Base-by-base conservation (phyloP, 2,113 vertebrate genomes). In the Podocnemis expansa region DNA sequence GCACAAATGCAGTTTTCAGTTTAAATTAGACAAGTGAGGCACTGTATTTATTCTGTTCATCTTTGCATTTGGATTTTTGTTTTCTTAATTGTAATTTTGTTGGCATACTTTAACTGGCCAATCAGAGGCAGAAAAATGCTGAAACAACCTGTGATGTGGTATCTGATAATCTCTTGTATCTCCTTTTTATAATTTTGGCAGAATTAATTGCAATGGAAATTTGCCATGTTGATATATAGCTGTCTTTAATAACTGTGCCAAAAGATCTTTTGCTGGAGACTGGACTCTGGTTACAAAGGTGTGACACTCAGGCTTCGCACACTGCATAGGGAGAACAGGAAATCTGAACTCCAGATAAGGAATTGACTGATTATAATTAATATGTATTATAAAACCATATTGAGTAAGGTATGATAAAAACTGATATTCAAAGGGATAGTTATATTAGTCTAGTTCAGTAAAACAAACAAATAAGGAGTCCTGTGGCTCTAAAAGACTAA, bases 221-320 rank as follows among this genome's bases (percentile, higher is more conserved):
- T 95, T 97, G 88, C 63, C 55, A 88, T 70, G 38, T 91, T 96
- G 82, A 88, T 95, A 43, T 92, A 89, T 95, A 94, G 80, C 25
- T 95, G 56, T 97, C 84, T 31, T 95, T 97, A 98, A 95, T 95
- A 96, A 95, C 86, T 94, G 75, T 96, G 52, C 89, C 87, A 43
- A 56, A 78, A 91, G 83, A 95, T 54, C 88, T 78, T 95, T 95
- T 96, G 87, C 94, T 96, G 75, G 94, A 85, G 84, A 96, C 52
- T 85, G 43, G 25, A 81, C 78, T 93, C 45, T 76, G 86, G 29
- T 94, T 94, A 63, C 95, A 96, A 96, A 67, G 8, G 34, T 67
- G 31, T 67, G 60, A 9, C 60, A n/a, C 17, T 67, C 31, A n/a
- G 34, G 31, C 7, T 67, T 31, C 60, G n/a, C 16, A 67, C 60